These are phyloP conservation scores for Pangasius sanitwongsei DNA, from an alignment of 2,797 vertebrate genomes.

Conservation along the genomic window DNA sequence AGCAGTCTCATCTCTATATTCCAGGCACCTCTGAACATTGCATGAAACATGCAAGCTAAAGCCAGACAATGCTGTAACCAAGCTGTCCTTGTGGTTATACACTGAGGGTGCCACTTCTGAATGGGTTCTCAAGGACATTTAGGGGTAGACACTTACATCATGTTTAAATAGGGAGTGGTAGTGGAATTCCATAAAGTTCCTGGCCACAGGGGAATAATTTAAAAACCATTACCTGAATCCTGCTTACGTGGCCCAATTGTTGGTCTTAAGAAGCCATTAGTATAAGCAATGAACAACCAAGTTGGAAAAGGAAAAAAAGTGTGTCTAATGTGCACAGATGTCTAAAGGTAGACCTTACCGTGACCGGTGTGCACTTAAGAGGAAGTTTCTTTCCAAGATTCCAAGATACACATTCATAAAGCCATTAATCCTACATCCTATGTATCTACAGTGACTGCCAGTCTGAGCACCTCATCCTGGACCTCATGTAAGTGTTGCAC, in stretches of 20 bases:
- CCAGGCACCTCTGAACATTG: background rate
- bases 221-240: conserved; percentile 43
- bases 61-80: conserved; percentile 10
- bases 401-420: conserved; percentile 17
- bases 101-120: conserved; percentile 16
- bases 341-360: conserved; percentile 20
- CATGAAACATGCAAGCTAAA: background rate
- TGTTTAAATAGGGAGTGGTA: conserved; percentile 18
- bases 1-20: background rate
- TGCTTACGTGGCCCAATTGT: conserved; percentile 41
- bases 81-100: background rate
- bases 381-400: conserved; percentile 16
- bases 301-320: conserved; percentile 6
- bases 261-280: conserved; percentile 46
- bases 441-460: conserved; percentile 19
- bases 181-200: conserved; percentile 36
- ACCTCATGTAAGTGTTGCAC: conserved; percentile 7
- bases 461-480: conserved; percentile 12
- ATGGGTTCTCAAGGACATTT: conserved; percentile 33
- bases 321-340: conserved; percentile 27
- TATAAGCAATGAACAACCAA: conserved; percentile 40
- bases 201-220: conserved; percentile 15
- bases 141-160: conserved; percentile 14
- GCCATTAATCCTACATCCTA: conserved; percentile 23
- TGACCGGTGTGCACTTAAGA: conserved; percentile 18